Percentiles rank a stretch among this genome's conserved stretches.
Evolutionary conservation across 2,888 invertebrate genomes (phyloP).

Genomic region (Drosophila subsilvestris): DNA sequence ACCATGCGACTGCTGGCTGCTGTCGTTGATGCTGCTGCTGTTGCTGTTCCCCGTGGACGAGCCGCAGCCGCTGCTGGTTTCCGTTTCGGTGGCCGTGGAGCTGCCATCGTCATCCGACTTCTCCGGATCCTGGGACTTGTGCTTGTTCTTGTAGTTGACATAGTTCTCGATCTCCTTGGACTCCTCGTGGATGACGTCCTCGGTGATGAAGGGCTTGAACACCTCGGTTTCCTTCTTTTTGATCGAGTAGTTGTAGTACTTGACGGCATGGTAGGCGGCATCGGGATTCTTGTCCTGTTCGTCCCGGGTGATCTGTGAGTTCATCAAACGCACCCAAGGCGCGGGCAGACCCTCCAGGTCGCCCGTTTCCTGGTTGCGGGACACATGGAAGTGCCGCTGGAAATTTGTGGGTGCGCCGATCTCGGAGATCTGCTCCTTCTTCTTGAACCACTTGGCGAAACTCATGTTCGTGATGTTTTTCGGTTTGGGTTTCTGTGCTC

Average conservation of each 20-base stretch:
- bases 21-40: constrained; percentile 81
- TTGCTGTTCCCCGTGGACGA: constrained; percentile 80
- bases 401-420: constrained; percentile 95
- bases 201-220: constrained; percentile 92
- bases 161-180: constrained; percentile 92
- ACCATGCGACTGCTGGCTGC: constrained; percentile 74
- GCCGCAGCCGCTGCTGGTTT: constrained; percentile 71
- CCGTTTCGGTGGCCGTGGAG: constrained; percentile 70
- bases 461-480: constrained; percentile 71
- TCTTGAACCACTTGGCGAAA: constrained; percentile 83
- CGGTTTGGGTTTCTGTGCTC: background rate
- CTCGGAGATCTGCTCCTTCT: constrained; percentile 84
- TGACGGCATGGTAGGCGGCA: constrained; percentile 95
- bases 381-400: constrained; percentile 93
- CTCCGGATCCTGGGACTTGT: constrained; percentile 87
- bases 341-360: constrained; percentile 93
- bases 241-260: constrained; percentile 94
- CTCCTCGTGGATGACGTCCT: constrained; percentile 91
- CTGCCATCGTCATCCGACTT: constrained; percentile 81
- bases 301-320: constrained; percentile 92
- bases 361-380: constrained; percentile 92
- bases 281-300: constrained; percentile 96
- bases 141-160: constrained; percentile 89
- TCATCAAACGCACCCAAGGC: constrained; percentile 91
- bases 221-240: constrained; percentile 90